Conservation (phyloP, 2,113 vertebrate species). For the Tinamus guttatus region DNA sequence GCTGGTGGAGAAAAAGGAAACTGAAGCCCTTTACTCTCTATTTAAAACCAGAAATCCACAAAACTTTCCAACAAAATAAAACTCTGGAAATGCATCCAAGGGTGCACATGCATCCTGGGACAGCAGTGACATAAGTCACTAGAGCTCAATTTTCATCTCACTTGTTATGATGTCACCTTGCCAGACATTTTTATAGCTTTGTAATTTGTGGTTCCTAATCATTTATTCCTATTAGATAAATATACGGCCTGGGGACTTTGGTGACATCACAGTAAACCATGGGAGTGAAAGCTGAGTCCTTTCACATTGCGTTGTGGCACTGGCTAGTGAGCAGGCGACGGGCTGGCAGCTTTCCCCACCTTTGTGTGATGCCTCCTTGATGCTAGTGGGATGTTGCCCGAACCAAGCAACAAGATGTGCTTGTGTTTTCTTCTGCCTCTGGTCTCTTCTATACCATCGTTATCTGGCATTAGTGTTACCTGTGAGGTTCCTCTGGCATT, state of each 20-base stretch:
- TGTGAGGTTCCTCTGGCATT: neutral
- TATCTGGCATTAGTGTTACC: neutral
- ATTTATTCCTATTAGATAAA: constrained; percentile 51
- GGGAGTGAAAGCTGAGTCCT: constrained; percentile 63
- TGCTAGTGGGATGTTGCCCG: neutral
- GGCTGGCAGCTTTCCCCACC: neutral
- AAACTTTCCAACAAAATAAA: neutral
- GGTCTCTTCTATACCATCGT: accelerated
- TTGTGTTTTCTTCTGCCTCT: neutral
- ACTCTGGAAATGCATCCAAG: neutral
- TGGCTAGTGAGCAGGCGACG: neutral
- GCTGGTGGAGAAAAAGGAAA: neutral
- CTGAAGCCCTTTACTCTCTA: neutral
- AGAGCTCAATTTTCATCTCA: constrained; percentile 6
- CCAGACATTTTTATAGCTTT: constrained; percentile 32
- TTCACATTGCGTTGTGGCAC: neutral
- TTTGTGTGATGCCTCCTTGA: neutral
- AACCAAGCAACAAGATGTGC: neutral
- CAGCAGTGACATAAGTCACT: neutral
- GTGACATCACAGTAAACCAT: neutral
- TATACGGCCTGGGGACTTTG: neutral
- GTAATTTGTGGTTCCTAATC: neutral
- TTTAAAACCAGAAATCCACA: neutral
- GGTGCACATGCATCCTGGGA: neutral
- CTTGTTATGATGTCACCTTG: constrained; percentile 42